Conservation (phyloP, 2,113 vertebrate genomes). For the Pagrus major region DNA sequence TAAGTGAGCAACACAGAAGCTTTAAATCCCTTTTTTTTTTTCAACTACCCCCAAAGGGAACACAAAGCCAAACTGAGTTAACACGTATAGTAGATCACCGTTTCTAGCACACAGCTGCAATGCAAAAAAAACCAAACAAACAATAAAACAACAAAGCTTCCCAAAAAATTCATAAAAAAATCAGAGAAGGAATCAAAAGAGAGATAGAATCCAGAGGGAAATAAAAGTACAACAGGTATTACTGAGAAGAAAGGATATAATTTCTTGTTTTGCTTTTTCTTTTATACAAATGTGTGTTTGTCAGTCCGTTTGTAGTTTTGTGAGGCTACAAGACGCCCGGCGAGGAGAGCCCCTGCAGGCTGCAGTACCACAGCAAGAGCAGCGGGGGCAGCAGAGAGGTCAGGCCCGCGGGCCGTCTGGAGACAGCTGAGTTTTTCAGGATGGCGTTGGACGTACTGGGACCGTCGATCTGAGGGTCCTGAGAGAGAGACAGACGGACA, state of each 20-base stretch:
- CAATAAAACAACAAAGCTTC: conserved; percentile 53
- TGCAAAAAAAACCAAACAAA: conserved; percentile 50
- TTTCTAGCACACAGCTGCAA: conserved; percentile 73
- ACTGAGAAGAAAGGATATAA: conserved; percentile 74
- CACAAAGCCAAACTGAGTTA: conserved; percentile 64
- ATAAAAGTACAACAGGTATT: conserved; percentile 72
- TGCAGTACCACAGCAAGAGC: conserved; percentile 74
- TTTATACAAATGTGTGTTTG: conserved; percentile 79
- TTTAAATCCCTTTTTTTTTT: conserved; percentile 26
- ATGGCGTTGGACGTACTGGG: conserved; percentile 80
- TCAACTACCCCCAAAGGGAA: conserved; percentile 38
- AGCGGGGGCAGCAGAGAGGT: conserved; percentile 76
- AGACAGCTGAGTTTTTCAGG: conserved; percentile 55
- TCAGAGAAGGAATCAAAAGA: conserved; percentile 49
- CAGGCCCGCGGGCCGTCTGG: conserved; percentile 29
- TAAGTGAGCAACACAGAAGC: conserved; percentile 12
- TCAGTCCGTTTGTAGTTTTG: conserved; percentile 69
- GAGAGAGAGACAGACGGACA: not conserved
- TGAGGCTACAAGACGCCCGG: conserved; percentile 73
- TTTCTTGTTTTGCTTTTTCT: conserved; percentile 63
- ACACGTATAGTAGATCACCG: conserved; percentile 71
- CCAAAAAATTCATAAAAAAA: conserved; percentile 59
- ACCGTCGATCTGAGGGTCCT: conserved; percentile 81
- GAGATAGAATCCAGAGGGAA: conserved; percentile 54
- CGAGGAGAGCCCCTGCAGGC: conserved; percentile 19